Base-by-base conservation (phyloP, 2,888 invertebrate species). In the Ellobium chinense region DNA sequence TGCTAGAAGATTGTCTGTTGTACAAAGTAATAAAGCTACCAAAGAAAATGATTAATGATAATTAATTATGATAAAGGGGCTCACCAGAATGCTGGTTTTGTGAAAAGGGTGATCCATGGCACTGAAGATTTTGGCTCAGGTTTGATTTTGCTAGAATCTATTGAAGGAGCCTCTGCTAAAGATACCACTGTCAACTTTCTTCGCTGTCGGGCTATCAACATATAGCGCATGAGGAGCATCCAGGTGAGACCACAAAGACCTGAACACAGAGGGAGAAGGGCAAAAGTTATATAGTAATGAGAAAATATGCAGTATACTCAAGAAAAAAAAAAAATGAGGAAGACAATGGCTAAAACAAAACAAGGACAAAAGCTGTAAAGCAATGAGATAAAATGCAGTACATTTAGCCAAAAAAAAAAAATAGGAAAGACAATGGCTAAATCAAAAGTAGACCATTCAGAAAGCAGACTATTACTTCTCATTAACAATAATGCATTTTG, bases 11-110 rank as follows among this genome's bases (percentile, higher is more conserved):
- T n/a, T n/a, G n/a, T n/a, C n/a, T n/a, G n/a, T n/a, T n/a, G n/a
- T n/a, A n/a, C n/a, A n/a, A n/a, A n/a, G n/a, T n/a, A n/a, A n/a
- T n/a, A n/a, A n/a, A n/a, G n/a, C n/a, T n/a, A n/a, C n/a, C n/a
- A n/a, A n/a, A n/a, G n/a, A n/a, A n/a, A n/a, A n/a, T n/a, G n/a
- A n/a, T n/a, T n/a, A n/a, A n/a, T n/a, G n/a, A n/a, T n/a, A n/a
- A n/a, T n/a, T n/a, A n/a, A n/a, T n/a, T n/a, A n/a, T n/a, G n/a
- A n/a, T n/a, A n/a, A n/a, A n/a, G n/a, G n/a, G n/a, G n/a, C n/a
- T 87, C 92, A 94, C 95, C 95, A 95, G 89, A 95, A 95, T 72
- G 95, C 94, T 39, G 94, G 90, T 81, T 94, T 94, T 34, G 93
- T 92, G 83, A 95, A 94, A 75, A 95, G 93, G 70, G 94, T 93